A percentile compares a stretch with the other conserved stretches of the same genome.
Evolutionary conservation across 2,888 invertebrate genomes (phyloP).

Genomic region (Phymatocera aterrima): DNA sequence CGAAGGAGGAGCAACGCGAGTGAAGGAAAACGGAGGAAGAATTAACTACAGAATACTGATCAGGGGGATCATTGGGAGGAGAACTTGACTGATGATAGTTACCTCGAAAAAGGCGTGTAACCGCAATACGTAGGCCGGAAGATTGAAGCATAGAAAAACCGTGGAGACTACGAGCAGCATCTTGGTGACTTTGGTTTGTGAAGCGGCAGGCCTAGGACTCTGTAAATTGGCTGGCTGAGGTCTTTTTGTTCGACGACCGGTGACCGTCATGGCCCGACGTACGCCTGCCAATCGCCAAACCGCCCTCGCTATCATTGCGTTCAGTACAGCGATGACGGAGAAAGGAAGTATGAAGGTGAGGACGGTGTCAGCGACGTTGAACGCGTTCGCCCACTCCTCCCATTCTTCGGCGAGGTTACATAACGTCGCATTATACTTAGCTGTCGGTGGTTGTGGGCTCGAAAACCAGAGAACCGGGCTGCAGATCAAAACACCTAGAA

Average conservation of each 20-base stretch:
- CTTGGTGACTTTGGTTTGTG: conserved; percentile 85
- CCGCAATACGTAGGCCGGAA: conserved; percentile 86
- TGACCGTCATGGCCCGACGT: conserved; percentile 66
- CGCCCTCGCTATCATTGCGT: conserved; percentile 82
- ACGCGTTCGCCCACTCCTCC: conserved; percentile 78
- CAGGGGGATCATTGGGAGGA: background rate
- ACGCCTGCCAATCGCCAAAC: conserved; percentile 79
- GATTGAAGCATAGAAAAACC: conserved; percentile 86
- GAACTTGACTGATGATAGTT: too few relatives aligned
- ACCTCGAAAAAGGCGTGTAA: conserved; percentile 80
- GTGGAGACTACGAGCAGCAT: conserved; percentile 90
- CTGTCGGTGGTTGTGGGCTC: conserved; percentile 54
- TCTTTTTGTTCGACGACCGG: conserved; percentile 36
- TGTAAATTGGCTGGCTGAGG: conserved; percentile 49
- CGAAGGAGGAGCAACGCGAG: background rate
- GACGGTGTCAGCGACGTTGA: conserved; percentile 84
- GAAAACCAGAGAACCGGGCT: conserved; percentile 78
- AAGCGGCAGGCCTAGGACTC: conserved; percentile 60
- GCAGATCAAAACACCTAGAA: conserved; percentile 78
- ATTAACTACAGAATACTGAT: background rate
- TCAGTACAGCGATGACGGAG: conserved; percentile 82
- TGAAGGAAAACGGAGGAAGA: background rate
- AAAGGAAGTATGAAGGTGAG: conserved; percentile 86
- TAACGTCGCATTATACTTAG: conserved; percentile 71
- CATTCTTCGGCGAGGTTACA: conserved; percentile 77